These are phyloP conservation scores for Paradoxurus hermaphroditus DNA, from an alignment of 2,113 vertebrate species.

Conservation along the genomic window DNA sequence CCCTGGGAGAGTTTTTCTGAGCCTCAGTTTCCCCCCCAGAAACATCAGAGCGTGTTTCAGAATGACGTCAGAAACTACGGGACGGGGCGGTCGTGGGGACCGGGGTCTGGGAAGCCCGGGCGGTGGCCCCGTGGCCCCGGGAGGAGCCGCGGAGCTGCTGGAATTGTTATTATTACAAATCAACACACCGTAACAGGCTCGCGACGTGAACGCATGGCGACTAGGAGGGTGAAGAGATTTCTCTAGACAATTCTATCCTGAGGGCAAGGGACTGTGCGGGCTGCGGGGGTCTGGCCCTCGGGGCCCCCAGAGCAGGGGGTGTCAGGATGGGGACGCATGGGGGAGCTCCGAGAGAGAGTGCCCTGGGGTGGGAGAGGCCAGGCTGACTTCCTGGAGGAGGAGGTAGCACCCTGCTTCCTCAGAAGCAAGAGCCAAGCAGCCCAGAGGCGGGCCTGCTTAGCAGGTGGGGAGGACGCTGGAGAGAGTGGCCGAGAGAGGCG, in stretches of 20 bases:
- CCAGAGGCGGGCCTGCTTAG: not conserved
- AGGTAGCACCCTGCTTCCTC: not conserved
- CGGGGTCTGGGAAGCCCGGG: fast-evolving
- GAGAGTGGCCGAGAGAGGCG: not conserved
- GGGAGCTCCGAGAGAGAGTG: not conserved
- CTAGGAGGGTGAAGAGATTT: fast-evolving
- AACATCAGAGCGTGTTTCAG: no score
- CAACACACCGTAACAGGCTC: not conserved
- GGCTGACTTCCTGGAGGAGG: not conserved
- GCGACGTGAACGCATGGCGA: fast-evolving
- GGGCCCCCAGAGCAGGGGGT: not conserved
- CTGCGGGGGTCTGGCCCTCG: not conserved
- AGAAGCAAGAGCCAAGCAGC: not conserved
- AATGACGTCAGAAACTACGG: fast-evolving
- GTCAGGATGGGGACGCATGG: not conserved
- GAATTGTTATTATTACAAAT: no score
- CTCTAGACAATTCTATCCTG: no score
- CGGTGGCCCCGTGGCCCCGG: fast-evolving
- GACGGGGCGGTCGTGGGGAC: not conserved
- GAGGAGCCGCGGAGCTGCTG: no score
- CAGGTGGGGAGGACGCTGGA: not conserved
- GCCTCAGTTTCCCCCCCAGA: not conserved
- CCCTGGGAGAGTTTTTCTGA: not conserved
- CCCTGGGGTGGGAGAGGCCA: not conserved
- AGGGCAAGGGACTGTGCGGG: not conserved